A percentile compares a stretch with the other conserved stretches of the same genome.
phyloP scores from a whole-genome alignment of 2,888 invertebrate species.

The Xestoiulus laeticollis region DNA sequence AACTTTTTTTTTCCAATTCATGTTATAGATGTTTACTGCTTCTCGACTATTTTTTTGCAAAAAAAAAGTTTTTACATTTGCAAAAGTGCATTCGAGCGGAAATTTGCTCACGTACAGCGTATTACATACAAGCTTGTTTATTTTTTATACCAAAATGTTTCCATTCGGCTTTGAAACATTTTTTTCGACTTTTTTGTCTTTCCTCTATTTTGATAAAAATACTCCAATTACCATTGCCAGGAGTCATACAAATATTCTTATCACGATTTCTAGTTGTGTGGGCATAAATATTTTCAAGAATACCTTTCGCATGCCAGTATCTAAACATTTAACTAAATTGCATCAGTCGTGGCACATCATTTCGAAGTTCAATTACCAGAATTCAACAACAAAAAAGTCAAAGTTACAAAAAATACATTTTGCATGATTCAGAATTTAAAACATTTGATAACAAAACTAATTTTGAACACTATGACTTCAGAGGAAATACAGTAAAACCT shows the following conservation, averaged over 20 bases:
- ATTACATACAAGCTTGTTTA: neutral
- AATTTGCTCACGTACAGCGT: constrained; percentile 16
- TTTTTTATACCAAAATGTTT: neutral
- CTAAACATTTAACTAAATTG: neutral
- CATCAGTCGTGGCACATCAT: neutral
- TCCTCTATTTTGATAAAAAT: neutral
- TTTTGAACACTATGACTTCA: too few species aligned
- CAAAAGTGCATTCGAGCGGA: neutral
- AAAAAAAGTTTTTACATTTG: neutral
- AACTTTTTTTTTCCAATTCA: neutral
- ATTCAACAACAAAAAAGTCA: neutral
- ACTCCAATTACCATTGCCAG: neutral
- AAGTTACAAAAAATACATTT: too few species aligned
- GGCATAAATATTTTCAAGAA: neutral
- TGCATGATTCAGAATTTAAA: too few species aligned
- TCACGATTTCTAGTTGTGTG: neutral
- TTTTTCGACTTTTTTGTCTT: neutral
- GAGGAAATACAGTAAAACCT: too few species aligned
- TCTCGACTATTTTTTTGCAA: neutral
- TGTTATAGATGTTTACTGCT: constrained; percentile 26
- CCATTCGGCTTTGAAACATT: neutral
- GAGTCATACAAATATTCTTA: neutral
- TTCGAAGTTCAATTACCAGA: neutral
- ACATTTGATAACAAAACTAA: too few species aligned
- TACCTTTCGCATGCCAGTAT: neutral